Conservation (phyloP, 2,888 invertebrate species). For the Aelia acuminata region DNA sequence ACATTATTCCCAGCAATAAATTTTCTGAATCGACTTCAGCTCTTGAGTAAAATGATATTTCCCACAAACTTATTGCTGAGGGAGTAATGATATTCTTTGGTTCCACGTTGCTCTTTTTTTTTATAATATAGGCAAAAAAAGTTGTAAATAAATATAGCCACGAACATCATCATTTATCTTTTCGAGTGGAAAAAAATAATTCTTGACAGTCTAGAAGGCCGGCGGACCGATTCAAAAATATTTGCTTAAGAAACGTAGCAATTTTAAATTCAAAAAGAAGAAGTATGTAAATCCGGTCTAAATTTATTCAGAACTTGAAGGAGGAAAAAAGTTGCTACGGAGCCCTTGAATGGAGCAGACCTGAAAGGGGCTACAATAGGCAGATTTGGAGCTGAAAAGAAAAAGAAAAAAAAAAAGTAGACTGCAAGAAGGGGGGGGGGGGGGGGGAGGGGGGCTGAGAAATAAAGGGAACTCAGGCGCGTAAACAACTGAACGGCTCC, state of each 20-base stretch:
- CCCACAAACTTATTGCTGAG: too few species aligned
- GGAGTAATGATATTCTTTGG: too few species aligned
- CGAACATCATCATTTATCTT: background rate
- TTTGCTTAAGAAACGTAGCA: conserved; percentile 44
- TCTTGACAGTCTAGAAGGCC: background rate
- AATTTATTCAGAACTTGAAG: conserved; percentile 6
- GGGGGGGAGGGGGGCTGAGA: background rate
- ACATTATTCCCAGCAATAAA: too few species aligned
- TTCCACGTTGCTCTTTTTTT: too few species aligned
- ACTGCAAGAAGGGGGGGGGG: too few species aligned
- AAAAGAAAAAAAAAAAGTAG: background rate
- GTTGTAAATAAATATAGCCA: too few species aligned
- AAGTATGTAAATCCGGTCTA: conserved; percentile 23
- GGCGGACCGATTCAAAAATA: conserved; percentile 12
- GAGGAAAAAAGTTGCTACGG: background rate
- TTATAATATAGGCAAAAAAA: too few species aligned
- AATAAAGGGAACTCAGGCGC: conserved; percentile 31
- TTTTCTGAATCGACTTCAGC: too few species aligned
- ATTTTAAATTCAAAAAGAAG: conserved; percentile 34
- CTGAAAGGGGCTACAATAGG: conserved; percentile 20
- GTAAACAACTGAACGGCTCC: conserved; percentile 26
- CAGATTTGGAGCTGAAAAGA: conserved; percentile 40
- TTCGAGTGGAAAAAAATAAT: background rate
- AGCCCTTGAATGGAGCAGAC: background rate
- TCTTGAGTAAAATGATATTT: too few species aligned